Conservation (phyloP, 2,797 vertebrate species). For the Melanogrammus aeglefinus region DNA sequence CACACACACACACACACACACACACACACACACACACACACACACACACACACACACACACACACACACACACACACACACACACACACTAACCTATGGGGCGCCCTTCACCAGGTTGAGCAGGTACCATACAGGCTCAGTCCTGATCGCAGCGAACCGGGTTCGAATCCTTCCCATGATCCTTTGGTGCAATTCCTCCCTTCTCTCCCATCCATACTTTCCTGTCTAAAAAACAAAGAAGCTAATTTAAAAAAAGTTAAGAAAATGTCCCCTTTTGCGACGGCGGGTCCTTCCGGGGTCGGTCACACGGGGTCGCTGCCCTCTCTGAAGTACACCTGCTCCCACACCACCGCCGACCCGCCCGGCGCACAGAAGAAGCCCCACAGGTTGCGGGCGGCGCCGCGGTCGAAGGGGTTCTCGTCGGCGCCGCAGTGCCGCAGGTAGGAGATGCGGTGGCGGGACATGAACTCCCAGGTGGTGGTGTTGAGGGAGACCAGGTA, state of each 20-base stretch:
- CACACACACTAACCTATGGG: neutral
- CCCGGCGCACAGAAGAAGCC: constrained; percentile 87
- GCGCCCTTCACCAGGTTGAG: too few species aligned
- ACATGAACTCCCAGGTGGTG: constrained; percentile 98
- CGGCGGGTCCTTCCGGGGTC: neutral
- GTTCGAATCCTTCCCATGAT: too few species aligned
- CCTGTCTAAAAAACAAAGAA: too few species aligned
- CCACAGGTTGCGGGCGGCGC: constrained; percentile 84
- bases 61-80: neutral
- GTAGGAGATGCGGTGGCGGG: constrained; percentile 90
- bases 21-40: too few species aligned
- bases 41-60: too few species aligned
- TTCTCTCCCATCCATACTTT: too few species aligned
- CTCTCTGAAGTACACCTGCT: constrained; percentile 82
- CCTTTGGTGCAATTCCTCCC: too few species aligned
- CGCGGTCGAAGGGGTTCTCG: constrained; percentile 91
- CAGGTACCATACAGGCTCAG: too few species aligned
- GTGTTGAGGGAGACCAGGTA: constrained; percentile 91
- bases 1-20: too few species aligned
- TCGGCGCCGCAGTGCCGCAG: constrained; percentile 81
- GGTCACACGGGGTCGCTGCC: constrained; percentile 71
- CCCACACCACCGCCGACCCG: constrained; percentile 80
- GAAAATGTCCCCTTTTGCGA: neutral
- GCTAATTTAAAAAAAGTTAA: too few species aligned
- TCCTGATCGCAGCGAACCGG: too few species aligned